These are phyloP conservation scores for Bombus waltoni DNA, from an alignment of 1,140 invertebrate species.

Conservation along the genomic window DNA sequence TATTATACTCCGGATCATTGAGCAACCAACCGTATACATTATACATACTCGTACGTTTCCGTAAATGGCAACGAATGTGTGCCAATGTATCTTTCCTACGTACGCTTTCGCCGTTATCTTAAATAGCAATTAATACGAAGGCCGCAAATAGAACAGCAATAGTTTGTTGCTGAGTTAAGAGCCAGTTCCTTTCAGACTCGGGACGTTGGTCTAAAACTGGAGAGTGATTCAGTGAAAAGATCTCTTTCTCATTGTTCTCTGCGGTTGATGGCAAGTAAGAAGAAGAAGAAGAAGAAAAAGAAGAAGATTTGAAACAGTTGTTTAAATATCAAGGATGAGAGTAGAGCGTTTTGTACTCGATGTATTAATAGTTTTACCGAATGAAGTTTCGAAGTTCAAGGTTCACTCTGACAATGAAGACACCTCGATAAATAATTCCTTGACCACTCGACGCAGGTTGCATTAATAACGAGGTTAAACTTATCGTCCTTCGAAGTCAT, in stretches of 20 bases:
- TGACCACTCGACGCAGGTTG: neutral
- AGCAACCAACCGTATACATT: neutral
- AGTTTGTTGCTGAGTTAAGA: neutral
- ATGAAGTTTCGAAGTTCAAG: neutral
- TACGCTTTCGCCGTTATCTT: neutral
- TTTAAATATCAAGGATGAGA: conserved; percentile 5
- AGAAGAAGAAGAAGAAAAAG: neutral
- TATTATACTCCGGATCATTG: neutral
- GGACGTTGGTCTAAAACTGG: neutral
- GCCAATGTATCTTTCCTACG: conserved; percentile 4
- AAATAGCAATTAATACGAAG: conserved; percentile 20
- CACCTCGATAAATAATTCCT: neutral
- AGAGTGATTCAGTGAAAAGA: conserved; percentile 1
- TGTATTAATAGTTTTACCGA: neutral
- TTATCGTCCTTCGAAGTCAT: neutral
- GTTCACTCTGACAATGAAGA: neutral
- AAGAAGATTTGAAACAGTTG: neutral
- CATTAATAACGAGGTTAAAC: neutral
- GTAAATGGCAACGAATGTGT: conserved; percentile 24
- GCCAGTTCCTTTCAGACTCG: too few relatives aligned
- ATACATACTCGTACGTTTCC: neutral
- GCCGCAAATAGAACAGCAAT: neutral
- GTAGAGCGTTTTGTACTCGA: neutral
- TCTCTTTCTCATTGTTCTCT: neutral
- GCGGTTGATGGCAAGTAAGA: neutral